These are phyloP conservation scores for Stenichneumon culpator DNA, from an alignment of 2,888 invertebrate genomes.

Conservation along the genomic window DNA sequence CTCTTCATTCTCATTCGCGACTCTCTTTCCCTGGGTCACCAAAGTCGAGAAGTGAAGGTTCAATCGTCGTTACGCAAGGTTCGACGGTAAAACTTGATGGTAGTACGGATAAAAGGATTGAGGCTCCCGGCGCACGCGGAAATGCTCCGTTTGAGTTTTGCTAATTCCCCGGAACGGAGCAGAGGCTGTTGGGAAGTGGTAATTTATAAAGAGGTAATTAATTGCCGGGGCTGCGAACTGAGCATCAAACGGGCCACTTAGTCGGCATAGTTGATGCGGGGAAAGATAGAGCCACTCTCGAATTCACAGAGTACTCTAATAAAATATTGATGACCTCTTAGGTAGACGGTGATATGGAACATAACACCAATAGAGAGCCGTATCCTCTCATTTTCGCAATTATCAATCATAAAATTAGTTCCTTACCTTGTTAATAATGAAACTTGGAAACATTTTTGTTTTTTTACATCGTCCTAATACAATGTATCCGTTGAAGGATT, in stretches of 20 bases:
- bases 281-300: background rate
- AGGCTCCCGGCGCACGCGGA: background rate
- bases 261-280: background rate
- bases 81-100: background rate
- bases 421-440: too few relatives aligned
- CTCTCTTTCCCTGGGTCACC: background rate
- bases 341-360: background rate
- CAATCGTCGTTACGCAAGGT: constrained; percentile 28
- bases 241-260: background rate
- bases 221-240: background rate
- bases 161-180: background rate
- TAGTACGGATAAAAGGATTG: background rate
- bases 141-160: background rate
- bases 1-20: constrained; percentile 4
- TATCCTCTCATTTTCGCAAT: too few relatives aligned
- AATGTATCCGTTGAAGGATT: too few relatives aligned
- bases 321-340: background rate
- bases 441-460: too few relatives aligned
- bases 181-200: background rate
- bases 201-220: constrained; percentile 31
- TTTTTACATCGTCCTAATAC: too few relatives aligned
- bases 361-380: background rate
- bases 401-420: too few relatives aligned
- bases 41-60: background rate
- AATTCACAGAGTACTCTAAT: background rate